phyloP scores from a whole-genome alignment of 2,797 vertebrate species.

The Babyrousa celebensis region DNA sequence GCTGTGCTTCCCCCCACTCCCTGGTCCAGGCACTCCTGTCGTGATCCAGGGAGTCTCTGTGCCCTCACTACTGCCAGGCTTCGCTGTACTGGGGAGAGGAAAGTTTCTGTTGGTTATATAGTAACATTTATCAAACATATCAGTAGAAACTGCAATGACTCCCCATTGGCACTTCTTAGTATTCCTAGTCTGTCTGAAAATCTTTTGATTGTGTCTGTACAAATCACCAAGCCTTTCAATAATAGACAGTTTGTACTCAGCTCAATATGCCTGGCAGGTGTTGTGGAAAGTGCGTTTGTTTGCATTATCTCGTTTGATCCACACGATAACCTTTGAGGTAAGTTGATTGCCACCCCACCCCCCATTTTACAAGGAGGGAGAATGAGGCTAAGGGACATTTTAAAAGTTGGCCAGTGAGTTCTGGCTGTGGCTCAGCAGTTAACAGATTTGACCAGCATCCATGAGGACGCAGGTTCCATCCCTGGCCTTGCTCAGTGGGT shows the following conservation, averaged over 20 bases:
- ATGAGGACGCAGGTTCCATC: no score
- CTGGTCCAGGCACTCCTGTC: accelerated
- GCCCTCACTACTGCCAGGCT: neutral
- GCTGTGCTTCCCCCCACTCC: neutral
- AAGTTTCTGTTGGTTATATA: neutral
- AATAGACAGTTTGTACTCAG: neutral
- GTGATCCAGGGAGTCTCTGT: neutral
- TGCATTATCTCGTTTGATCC: neutral
- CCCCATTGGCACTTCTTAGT: neutral
- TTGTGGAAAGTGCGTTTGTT: neutral
- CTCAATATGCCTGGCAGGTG: neutral
- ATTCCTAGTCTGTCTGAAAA: neutral
- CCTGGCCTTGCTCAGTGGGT: no score
- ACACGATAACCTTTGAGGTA: neutral
- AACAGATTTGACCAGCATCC: no score
- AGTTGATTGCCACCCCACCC: neutral
- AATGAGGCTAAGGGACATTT: neutral
- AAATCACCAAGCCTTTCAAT: neutral
- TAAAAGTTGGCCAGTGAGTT: no score
- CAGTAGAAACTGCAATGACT: neutral
- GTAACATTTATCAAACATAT: conserved; percentile 4
- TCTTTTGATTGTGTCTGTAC: neutral
- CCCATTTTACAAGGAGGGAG: neutral
- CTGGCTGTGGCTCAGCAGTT: no score
- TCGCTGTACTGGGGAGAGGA: neutral